Conservation (phyloP, 2,888 invertebrate genomes). For the Drosophila birchii region DNA sequence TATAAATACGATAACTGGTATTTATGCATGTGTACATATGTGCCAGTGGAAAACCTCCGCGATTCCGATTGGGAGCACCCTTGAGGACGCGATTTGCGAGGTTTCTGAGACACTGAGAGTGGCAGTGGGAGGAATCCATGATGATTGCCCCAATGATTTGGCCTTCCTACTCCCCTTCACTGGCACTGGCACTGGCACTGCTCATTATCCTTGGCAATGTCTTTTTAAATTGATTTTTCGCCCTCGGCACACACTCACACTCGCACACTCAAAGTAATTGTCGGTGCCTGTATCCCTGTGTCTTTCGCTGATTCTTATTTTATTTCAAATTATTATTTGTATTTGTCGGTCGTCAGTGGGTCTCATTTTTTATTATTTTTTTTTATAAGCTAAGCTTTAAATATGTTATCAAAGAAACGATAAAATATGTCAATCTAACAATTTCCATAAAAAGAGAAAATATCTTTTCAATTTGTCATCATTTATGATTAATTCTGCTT, state of each 20-base stretch:
- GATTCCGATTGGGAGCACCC: slow-evolving; percentile 30
- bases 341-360: slow-evolving; percentile 23
- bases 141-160: slow-evolving; percentile 21
- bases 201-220: slow-evolving; percentile 72
- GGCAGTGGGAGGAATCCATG: not conserved
- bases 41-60: not conserved
- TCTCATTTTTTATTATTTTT: not conserved
- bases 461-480: not conserved
- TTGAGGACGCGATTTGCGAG: slow-evolving; percentile 25
- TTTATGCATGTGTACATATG: slow-evolving; percentile 18
- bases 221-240: slow-evolving; percentile 70
- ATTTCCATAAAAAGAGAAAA: not conserved
- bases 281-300: slow-evolving; percentile 36
- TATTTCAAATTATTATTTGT: slow-evolving; percentile 14
- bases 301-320: slow-evolving; percentile 22
- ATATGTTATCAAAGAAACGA: slow-evolving; percentile 8
- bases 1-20: slow-evolving; percentile 1
- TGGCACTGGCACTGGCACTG: slow-evolving; percentile 15
- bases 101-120: slow-evolving; percentile 2
- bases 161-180: not conserved
- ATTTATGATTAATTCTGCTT: slow-evolving; percentile 4
- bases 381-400: slow-evolving; percentile 20
- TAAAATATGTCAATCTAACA: slow-evolving; percentile 11
- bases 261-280: slow-evolving; percentile 19
- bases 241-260: slow-evolving; percentile 45